Conservation (phyloP, 2,113 vertebrate genomes). For the Zingel zingel region DNA sequence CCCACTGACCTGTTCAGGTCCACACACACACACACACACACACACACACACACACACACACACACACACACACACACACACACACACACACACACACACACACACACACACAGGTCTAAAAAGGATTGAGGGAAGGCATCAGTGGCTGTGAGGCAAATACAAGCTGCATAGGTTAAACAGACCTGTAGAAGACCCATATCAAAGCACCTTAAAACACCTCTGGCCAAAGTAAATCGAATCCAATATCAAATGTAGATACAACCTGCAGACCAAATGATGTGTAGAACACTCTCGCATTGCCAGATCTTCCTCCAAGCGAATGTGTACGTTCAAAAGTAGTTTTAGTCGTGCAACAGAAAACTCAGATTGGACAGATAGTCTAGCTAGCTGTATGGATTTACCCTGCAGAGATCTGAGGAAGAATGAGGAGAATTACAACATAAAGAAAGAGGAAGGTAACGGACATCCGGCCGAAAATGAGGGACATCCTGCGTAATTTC, state of each 20-base stretch:
- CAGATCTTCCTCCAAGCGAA: too few relatives aligned
- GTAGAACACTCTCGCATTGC: background rate
- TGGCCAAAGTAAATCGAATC: constrained; percentile 21
- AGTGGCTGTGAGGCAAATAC: constrained; percentile 29
- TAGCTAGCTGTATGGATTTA: too few relatives aligned
- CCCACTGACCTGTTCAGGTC: background rate
- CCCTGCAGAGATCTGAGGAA: too few relatives aligned
- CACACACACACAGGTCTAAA: background rate
- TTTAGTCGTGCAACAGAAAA: too few relatives aligned
- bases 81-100: background rate
- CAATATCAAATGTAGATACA: constrained; percentile 25
- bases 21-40: background rate
- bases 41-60: background rate
- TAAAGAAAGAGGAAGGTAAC: too few relatives aligned
- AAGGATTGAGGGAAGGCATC: background rate
- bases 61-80: background rate
- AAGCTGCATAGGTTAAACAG: constrained; percentile 13
- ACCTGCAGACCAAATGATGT: constrained; percentile 16
- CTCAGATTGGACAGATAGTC: too few relatives aligned
- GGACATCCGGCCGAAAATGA: too few relatives aligned
- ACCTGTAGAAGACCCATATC: constrained; percentile 7
- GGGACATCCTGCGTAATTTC: too few relatives aligned
- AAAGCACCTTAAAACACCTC: constrained; percentile 14
- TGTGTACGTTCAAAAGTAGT: too few relatives aligned
- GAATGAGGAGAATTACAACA: too few relatives aligned